Evolutionary conservation across 2,113 vertebrate genomes (phyloP).

Genomic region (Sterna hirundo): DNA sequence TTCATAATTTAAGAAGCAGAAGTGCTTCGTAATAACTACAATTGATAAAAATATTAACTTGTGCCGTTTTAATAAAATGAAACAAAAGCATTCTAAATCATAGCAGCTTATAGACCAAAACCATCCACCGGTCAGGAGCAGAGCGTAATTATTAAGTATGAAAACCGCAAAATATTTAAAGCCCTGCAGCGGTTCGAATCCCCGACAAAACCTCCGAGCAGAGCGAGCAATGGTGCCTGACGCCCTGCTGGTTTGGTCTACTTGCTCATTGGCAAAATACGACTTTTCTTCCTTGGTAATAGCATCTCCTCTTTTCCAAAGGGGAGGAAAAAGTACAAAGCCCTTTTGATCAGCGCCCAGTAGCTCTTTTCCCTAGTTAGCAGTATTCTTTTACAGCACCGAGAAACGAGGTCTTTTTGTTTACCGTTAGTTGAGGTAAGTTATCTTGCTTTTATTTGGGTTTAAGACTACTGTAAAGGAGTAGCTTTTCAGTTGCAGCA

Average conservation of each 20-base stretch:
- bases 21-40: conserved; percentile 1
- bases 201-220: neutral
- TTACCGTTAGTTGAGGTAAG: conserved; percentile 65
- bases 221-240: neutral
- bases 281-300: neutral
- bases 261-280: neutral
- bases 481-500: conserved; percentile 67
- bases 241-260: neutral
- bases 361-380: conserved; percentile 30
- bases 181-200: neutral
- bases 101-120: neutral
- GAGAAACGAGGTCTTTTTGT: conserved; percentile 57
- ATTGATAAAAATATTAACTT: conserved; percentile 20
- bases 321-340: neutral
- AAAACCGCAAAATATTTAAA: neutral
- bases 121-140: neutral
- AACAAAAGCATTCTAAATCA: conserved; percentile 31
- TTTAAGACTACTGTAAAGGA: conserved; percentile 67
- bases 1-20: neutral
- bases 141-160: neutral
- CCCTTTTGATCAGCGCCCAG: neutral
- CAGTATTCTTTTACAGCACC: conserved; percentile 26
- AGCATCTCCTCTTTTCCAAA: neutral
- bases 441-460: conserved; percentile 68
- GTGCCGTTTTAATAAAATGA: conserved; percentile 49